A percentile compares a stretch with the other conserved stretches of the same genome.
Conservation (phyloP, 2,113 vertebrate genomes). For the Maccullochella peelii region DNA sequence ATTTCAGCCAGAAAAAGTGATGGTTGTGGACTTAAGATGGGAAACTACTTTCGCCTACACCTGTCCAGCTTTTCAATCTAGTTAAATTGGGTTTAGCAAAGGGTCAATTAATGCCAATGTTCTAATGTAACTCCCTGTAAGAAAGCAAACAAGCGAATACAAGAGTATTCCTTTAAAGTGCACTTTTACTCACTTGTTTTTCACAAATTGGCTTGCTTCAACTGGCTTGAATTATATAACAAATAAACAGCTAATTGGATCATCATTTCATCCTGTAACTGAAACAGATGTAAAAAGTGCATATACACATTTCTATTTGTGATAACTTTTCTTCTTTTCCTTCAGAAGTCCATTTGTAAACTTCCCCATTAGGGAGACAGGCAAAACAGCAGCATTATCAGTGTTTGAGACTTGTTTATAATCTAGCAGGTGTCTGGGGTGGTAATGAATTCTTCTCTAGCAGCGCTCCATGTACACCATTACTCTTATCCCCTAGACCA, state of each 20-base stretch:
- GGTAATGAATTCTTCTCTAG: constrained; percentile 76
- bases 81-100: neutral
- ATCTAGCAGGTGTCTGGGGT: constrained; percentile 62
- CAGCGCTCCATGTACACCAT: constrained; percentile 68
- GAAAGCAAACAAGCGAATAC: neutral
- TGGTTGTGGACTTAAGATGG: neutral
- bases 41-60: neutral
- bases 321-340: constrained; percentile 17
- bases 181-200: neutral
- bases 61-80: neutral
- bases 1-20: neutral
- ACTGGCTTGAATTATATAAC: neutral
- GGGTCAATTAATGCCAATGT: neutral
- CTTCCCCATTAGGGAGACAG: constrained; percentile 66
- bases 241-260: neutral
- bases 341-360: constrained; percentile 65
- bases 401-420: constrained; percentile 59
- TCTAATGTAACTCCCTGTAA: neutral
- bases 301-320: constrained; percentile 8
- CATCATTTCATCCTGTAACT: neutral
- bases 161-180: neutral
- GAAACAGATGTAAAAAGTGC: neutral
- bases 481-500: constrained; percentile 77
- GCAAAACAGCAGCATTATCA: constrained; percentile 64
- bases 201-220: too few relatives aligned